Conservation (phyloP, 2,113 vertebrate genomes). For the Podilymbus podiceps region DNA sequence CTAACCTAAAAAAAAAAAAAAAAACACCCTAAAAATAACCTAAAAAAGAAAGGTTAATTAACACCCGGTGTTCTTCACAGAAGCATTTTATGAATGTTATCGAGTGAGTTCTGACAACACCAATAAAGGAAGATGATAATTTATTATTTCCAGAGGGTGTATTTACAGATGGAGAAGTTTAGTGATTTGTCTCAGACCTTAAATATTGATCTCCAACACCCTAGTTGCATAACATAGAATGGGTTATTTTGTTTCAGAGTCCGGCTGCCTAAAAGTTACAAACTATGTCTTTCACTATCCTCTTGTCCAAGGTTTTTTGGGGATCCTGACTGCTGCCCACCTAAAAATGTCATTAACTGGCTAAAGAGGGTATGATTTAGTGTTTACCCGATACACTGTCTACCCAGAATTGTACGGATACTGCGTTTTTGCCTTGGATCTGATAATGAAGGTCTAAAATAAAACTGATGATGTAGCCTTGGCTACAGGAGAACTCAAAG, state of each 20-base stretch:
- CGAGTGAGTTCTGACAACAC: background rate
- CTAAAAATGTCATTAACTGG: background rate
- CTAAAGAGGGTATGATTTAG: background rate
- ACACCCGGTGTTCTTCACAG: background rate
- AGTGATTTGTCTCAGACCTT: background rate
- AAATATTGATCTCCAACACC: background rate
- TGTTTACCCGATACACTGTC: background rate
- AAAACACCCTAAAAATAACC: no score
- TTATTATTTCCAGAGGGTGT: background rate
- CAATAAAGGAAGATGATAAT: background rate
- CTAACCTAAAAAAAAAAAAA: no score
- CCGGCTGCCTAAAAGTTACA: background rate
- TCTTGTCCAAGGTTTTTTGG: background rate
- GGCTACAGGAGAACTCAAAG: conserved; percentile 22
- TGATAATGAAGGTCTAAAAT: conserved; percentile 30
- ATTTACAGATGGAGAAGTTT: background rate
- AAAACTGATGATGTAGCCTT: conserved; percentile 23
- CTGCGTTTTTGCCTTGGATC: background rate
- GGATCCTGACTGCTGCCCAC: background rate
- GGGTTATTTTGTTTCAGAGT: background rate
- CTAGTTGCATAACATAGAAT: background rate
- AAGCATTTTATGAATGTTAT: background rate
- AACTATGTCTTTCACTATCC: background rate
- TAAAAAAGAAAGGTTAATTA: background rate
- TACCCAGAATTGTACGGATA: background rate